Evolutionary conservation across 1,140 invertebrate genomes (phyloP), one percentile per base, ranked within the genome.

Genomic region (Dermatophagoides farinae): DNA sequence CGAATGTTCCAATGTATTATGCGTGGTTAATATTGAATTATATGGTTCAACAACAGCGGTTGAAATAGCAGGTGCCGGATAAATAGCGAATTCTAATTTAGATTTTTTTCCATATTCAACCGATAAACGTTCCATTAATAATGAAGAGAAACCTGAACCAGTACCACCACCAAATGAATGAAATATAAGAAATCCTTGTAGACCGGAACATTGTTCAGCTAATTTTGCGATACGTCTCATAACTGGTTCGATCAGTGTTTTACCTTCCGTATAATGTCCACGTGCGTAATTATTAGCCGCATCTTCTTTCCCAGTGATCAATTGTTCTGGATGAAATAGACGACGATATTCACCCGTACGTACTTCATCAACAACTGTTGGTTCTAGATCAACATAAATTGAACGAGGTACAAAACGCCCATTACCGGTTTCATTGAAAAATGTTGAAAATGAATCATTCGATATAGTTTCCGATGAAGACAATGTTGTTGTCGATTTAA

Each of bases 11-110:
- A 91, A 76, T 37, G 81, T 82, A 31, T 80, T 80, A 67, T 89
- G 86, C 0, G 84, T 82, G 9, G 85, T 82, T 31, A 90, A 70
- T 10, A 89, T 75, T 0, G 85, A 79, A 71, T 91, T 91, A 69
- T 92, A 91, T 0, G 87, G 86, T 69, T 91, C 88, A 1, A 91
- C 86, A 49, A 92, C 84, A 12, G 86, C 78, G 0, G 76, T 78
- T 31, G 74, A 76, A 11, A 82, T 78, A 73, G 80, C 78, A 1
- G 86, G 86, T 10, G 86, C 79, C 12, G 86, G 85, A 71, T 84
- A 88, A 31, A 88, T 77, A 1, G 80, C 76, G 67, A 84, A 86
- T 68, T 86, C 83, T 11, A 87, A 69, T 70, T 82, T 83, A 1
- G 78, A 78, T 64, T 79, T 78, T 66, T 83, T 85, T 6, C 78